Base-by-base conservation (phyloP, 1,140 invertebrate species). In the Drosophila nigromelanica region DNA sequence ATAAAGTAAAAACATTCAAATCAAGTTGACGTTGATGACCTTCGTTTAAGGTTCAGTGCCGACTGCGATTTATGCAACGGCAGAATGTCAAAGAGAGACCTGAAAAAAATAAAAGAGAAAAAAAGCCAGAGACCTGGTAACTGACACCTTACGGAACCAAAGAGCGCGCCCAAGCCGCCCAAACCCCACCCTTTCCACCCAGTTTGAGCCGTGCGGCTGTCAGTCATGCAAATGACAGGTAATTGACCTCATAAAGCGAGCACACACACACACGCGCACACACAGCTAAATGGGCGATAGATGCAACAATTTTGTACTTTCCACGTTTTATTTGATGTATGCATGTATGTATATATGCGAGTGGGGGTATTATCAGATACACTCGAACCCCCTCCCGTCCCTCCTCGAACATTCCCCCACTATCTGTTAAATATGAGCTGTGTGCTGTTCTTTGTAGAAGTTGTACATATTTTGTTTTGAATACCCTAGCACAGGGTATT, bases 191-290 rank as follows among this genome's bases (percentile, higher is more conserved):
- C 21, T n/a, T n/a, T 2, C 18, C 4, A n/a, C 52, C 37, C 14
- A 24, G 12, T 18, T 42, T 12, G 18, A 55, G 40, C 30, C 45
- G 11, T 58, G 55, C 47, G 63, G 18, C 64, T 48, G 68, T 64
- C 83, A 75, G 83, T 87, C 83, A 87, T 87, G 82, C 79, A 87
- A 87, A 87, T 87, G 83, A 87, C 83, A 87, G 82, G 82, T 87
- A 87, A 87, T 87, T 87, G 82, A 87, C 82, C 82, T 89, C 79
- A 87, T 89, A 89, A 87, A 75, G 76, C 70, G 70, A 69, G 30
- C 39, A 62, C 35, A 33, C 33, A 58, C 35, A 40, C 55, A 30
- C 40, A 18, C 14, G 2, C 30, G 3, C 3, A 4, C 8, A 18
- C 24, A 0, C 15, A 24, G 12, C 24, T n/a, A 48, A 51, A 51